These are phyloP conservation scores for Vanessa cardui DNA, from an alignment of 2,888 invertebrate species.

Conservation along the genomic window DNA sequence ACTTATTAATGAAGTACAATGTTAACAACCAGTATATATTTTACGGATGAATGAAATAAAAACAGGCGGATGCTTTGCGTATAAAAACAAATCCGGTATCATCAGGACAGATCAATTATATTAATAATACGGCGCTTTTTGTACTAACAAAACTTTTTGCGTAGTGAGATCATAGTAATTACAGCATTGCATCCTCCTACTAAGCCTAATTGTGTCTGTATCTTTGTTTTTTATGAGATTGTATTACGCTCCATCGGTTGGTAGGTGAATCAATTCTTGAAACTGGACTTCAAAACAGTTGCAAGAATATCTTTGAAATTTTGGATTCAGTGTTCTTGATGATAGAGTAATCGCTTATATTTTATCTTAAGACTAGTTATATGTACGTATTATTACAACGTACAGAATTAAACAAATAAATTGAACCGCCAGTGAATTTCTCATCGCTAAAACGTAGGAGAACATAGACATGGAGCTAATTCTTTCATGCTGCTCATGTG, in stretches of 20 bases:
- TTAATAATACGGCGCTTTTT: slow-evolving; percentile 55
- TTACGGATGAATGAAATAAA: slow-evolving; percentile 30
- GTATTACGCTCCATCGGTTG: neutral
- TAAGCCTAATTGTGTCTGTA: neutral
- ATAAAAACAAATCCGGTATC: slow-evolving; percentile 70
- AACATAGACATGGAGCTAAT: too few species aligned
- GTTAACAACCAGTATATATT: neutral
- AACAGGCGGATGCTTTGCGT: slow-evolving; percentile 49
- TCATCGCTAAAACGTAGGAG: too few species aligned
- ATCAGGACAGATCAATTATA: slow-evolving; percentile 55
- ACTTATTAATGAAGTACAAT: neutral
- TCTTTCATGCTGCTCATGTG: too few species aligned
- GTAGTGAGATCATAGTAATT: slow-evolving; percentile 63
- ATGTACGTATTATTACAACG: too few species aligned
- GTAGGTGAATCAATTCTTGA: neutral
- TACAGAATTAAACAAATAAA: too few species aligned
- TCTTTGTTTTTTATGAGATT: neutral
- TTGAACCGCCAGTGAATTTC: too few species aligned
- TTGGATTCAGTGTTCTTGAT: too few species aligned
- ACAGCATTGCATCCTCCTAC: slow-evolving; percentile 14
- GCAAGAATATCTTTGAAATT: too few species aligned
- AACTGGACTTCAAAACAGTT: too few species aligned
- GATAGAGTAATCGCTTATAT: too few species aligned
- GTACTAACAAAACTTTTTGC: slow-evolving; percentile 64
- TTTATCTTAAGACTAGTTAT: too few species aligned